Evolutionary conservation across 37 sponge, comb jelly and placozoan genomes (phyloP).

Genomic region (Eunapius fragilis): DNA sequence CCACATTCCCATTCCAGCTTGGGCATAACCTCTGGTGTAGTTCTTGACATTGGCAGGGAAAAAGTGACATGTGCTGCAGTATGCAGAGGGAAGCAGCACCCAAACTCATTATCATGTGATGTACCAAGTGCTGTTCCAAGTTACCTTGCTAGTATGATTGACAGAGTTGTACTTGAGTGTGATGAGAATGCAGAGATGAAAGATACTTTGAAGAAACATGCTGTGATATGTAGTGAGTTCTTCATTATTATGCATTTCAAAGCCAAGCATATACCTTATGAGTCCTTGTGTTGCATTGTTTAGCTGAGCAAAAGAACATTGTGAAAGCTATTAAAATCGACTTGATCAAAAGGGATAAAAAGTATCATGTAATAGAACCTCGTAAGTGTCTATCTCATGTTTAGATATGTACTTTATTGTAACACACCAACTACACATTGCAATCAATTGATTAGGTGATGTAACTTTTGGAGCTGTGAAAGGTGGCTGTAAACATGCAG

Average conservation of each 20-base stretch:
- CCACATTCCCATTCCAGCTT: not conserved
- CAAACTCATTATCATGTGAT: constrained; percentile 2
- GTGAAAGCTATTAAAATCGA: not conserved
- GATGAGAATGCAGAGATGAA: not conserved
- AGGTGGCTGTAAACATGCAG: not conserved
- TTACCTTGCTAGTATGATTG: constrained; percentile 3
- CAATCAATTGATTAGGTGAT: not conserved
- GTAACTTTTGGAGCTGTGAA: not conserved
- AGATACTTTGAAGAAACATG: not conserved
- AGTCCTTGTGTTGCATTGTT: not conserved
- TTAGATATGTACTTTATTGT: too few species aligned
- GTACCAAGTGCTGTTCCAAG: not conserved
- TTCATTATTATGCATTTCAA: not conserved
- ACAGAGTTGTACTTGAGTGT: not conserved
- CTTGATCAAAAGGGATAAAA: not conserved
- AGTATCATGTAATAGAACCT: not conserved
- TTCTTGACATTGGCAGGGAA: constrained; percentile 23
- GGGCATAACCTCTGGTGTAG: constrained; percentile 16
- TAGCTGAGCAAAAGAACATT: not conserved
- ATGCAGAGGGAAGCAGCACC: constrained; percentile 1
- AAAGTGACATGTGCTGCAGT: constrained; percentile 20
- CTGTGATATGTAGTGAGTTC: not conserved
- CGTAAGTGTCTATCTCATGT: not conserved
- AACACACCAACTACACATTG: too few species aligned
- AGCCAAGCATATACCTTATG: not conserved